Evolutionary conservation across 2,888 invertebrate species (phyloP), one percentile per base, ranked within the genome.

Genomic region (Anaspis maculata): DNA sequence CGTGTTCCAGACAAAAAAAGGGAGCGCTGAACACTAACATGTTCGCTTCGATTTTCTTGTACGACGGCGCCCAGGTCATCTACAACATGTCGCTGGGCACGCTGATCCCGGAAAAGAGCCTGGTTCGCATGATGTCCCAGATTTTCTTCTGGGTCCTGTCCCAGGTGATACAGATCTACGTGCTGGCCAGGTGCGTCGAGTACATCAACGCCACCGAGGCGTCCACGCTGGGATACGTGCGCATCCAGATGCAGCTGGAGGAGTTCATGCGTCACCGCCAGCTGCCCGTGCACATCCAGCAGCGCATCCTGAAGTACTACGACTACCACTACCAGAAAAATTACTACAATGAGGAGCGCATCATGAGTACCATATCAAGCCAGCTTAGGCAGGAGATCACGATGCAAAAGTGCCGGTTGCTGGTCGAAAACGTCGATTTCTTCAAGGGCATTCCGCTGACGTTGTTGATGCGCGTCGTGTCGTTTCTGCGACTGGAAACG

Each of bases 231-330:
- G 71, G 69, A 42, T 70, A 69, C 48, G 59, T 66, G 27, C 70
- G 70, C 41, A 67, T 76, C 45, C 69, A 73, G 49, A 65, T 69
- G 25, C 72, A 74, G 52, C 49, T 68, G 7, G 63, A 70, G 54
- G 71, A 73, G 40, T 78, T 76, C 48, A 75, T 76, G 69, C 57
- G 59, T 4, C 69, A 73, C 37, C 73, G 72, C 48, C 72, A 73
- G 45, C 64, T 77, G 14, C 73, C 77, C 0, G 47, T 56, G n/a
- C 50, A 62, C 13, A 58, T 77, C 38, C 68, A 69, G 51, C 59
- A 64, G 15, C 66, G 73, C 7, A 64, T 78, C 9, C 56, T 69
- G 7, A 61, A 62, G 1, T 77, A 73, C 51, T 77, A 76, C 49
- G 68, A 71, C 36, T 73, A 74, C 52, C 66, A 68, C 35, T 78